phyloP scores from a whole-genome alignment of 2,113 vertebrate species.

The Malaclemys terrapin region DNA sequence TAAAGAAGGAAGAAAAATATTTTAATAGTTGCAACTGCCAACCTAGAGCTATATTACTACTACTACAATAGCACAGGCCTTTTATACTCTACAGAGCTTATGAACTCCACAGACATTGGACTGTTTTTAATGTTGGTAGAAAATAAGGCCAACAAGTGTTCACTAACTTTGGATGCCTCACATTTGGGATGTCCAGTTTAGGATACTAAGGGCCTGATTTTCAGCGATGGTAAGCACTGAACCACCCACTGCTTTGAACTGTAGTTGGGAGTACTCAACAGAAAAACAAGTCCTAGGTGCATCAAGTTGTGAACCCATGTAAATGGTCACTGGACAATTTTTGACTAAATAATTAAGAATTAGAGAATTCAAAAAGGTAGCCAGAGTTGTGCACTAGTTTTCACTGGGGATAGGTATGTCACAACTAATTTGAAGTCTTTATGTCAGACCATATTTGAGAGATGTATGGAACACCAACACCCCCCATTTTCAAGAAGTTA shows the following conservation, averaged over 20 bases:
- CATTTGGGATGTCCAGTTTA: not conserved
- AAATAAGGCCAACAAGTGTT: not conserved
- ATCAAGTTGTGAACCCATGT: not conserved
- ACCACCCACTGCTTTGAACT: not conserved
- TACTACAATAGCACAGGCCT: not conserved
- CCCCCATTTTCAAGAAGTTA: not conserved
- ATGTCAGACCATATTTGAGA: conserved; percentile 20
- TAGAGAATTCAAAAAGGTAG: conserved; percentile 32
- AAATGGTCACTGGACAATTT: not conserved
- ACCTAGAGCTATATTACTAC: not conserved
- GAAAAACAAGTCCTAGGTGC: conserved; percentile 8
- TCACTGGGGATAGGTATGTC: conserved; percentile 9
- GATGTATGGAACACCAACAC: not conserved
- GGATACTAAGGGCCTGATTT: not conserved
- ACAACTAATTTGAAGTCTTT: not conserved
- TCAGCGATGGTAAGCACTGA: not conserved
- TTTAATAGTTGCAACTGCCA: not conserved
- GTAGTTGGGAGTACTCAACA: not conserved
- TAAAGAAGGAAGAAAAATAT: not conserved
- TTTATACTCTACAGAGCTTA: not conserved
- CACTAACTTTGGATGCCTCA: not conserved
- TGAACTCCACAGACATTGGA: not conserved
- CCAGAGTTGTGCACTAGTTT: conserved; percentile 55
- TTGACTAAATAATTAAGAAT: conserved; percentile 20
- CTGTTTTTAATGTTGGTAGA: not conserved